phyloP scores from a whole-genome alignment of 2,113 vertebrate genomes.

The Microcebus lehilahytsara region DNA sequence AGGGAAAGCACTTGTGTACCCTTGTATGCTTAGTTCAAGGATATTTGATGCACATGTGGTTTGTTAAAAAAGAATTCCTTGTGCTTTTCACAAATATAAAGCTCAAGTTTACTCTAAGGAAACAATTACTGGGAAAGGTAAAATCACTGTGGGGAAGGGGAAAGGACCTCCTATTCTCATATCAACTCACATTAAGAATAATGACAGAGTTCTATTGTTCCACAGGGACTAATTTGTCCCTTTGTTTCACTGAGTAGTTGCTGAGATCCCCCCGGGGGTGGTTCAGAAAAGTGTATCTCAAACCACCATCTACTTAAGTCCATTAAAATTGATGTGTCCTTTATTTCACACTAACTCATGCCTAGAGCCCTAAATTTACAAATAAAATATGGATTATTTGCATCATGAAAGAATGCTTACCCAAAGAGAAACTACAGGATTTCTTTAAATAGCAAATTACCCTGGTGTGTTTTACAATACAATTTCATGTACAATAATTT shows the following conservation, averaged over 20 bases:
- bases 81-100: conserved; percentile 47
- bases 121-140: conserved; percentile 68
- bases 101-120: conserved; percentile 67
- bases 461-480: neutral
- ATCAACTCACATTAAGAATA: conserved; percentile 56
- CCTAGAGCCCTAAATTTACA: conserved; percentile 35
- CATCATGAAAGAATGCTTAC: conserved; percentile 25
- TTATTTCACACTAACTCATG: conserved; percentile 8
- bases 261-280: neutral
- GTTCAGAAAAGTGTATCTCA: conserved; percentile 7
- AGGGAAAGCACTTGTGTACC: conserved; percentile 9
- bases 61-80: conserved; percentile 51
- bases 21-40: conserved; percentile 54
- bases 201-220: conserved; percentile 38
- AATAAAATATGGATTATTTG: conserved; percentile 39
- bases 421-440: neutral
- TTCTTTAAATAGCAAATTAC: conserved; percentile 28
- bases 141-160: neutral
- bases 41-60: conserved; percentile 4
- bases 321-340: conserved; percentile 62
- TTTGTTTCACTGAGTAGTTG: conserved; percentile 39
- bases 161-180: neutral
- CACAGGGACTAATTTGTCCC: conserved; percentile 64
- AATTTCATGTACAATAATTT: conserved; percentile 26
- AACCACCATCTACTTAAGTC: conserved; percentile 28